Evolutionary conservation across 2,797 vertebrate species (phyloP), one percentile per base, ranked within the genome.

Genomic region (Chelon auratus): DNA sequence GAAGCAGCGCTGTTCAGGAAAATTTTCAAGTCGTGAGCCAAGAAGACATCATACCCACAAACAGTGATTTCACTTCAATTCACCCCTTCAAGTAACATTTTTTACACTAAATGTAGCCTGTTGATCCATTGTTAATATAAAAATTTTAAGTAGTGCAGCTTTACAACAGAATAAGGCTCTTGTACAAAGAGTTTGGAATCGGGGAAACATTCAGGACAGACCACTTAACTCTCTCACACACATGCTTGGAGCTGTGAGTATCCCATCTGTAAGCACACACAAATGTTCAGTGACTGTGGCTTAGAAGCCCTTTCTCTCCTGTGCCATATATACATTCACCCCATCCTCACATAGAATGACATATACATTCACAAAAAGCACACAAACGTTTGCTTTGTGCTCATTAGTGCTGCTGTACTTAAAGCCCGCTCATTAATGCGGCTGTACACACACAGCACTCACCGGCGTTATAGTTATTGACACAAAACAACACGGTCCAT

Each of bases 401-500:
- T 36, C 37, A 51, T 10, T 47, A 18, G n/a, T 47, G 45, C 7
- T 3, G 45, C 43, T 40, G 3, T 13, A 40, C 39, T 33, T 33
- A 33, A 33, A 33, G 30, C 4, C 6, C 17, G 7, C 39, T 74
- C 43, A 68, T 10, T 47, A 47, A 18, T 47, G 45, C 2, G 0
- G 45, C 43, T 26, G 42, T 63, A 33, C 47, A 36, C 55, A 60
- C 57, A 30, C 36, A 59, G 40, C 64, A 40, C 73, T 53, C 60
- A 40, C n/a, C 37, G 17, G 51, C 54, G 57, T 78, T 57, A 64
- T 17, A 15, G 51, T 43, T 72, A 83, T 65, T 78, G 75, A 89
- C 77, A 86, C 61, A 56, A 55, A 62, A 67, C 75, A 77, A 77
- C 82, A 79, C 26, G 77, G 73, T 75, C 75, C 75, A 84, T 72